Base-by-base conservation (phyloP, 1,140 invertebrate genomes). In the Pygmarrhopalites habei region DNA sequence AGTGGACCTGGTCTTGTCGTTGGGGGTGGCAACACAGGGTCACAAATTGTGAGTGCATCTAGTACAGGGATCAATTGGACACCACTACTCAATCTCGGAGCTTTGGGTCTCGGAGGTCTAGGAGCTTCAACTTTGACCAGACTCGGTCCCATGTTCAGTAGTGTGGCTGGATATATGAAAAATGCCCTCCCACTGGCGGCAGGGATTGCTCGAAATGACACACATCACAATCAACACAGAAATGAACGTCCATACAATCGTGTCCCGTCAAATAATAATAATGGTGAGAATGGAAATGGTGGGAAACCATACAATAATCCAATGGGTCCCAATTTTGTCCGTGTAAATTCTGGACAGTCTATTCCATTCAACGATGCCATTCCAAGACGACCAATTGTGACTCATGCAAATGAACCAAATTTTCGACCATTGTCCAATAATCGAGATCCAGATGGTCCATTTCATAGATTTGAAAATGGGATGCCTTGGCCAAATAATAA, bases 141-240 rank as follows among this genome's bases (percentile, higher is more conserved):
- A 49, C 61, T 73, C 17, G 71, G 68, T 14, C 72, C 74, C 19
- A 57, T 74, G 52, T 61, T 74, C 28, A 69, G 68, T 25, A 71
- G 71, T 10, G 67, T 75, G 56, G 73, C 72, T n/a, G 73, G 74
- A 3, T 65, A 73, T 44, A 65, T 75, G 58, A 73, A 71, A 39
- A 69, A 64, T 41, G 72, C 70, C 10, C 58, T 69, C 5, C 65
- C 65, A 23, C 23, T 56, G 2, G 44, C 44, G 5, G 52, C 44
- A 1, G 59, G 62, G 2, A 58, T 71, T 21, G 67, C 66, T 12
- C 57, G 72, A 47, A 74, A 74, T 56, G 71, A 73, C 32, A 72
- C 72, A 56, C 62, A 39, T 30, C 19, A 59, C 39, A 35, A 35
- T 35, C 32, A 35, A 35, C 5, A 35, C 15, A 35, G 32, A 15